Evolutionary conservation across 2,797 vertebrate species (phyloP).

Genomic region (Natrix natrix): DNA sequence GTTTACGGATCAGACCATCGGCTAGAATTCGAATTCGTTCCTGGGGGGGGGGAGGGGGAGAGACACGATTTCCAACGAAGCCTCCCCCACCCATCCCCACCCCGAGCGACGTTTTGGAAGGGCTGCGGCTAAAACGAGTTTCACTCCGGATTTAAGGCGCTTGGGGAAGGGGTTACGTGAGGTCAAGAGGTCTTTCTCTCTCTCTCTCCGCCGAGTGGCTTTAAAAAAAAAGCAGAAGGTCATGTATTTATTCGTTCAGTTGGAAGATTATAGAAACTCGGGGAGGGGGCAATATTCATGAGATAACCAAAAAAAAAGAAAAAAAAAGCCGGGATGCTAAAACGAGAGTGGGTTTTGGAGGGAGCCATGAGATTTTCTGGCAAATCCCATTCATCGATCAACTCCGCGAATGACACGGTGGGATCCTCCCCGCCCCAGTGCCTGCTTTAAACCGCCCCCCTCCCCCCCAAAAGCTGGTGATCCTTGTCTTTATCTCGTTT

Average conservation of each 20-base stretch:
- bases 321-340: background rate
- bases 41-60: background rate
- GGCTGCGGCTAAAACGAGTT: background rate
- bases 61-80: background rate
- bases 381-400: background rate
- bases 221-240: background rate
- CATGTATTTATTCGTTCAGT: background rate
- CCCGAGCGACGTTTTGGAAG: background rate
- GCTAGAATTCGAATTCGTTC: background rate
- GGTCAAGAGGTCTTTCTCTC: background rate
- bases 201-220: background rate
- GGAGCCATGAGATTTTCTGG: background rate
- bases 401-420: background rate
- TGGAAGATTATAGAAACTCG: background rate
- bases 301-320: background rate
- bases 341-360: background rate
- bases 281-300: background rate
- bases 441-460: background rate
- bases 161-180: background rate
- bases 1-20: background rate
- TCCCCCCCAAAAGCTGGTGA: background rate
- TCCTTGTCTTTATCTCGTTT: background rate
- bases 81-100: background rate
- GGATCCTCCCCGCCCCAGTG: background rate
- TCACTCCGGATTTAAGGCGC: background rate